Evolutionary conservation across 2,888 invertebrate species (phyloP).

Genomic region (Drosophila eohydei): DNA sequence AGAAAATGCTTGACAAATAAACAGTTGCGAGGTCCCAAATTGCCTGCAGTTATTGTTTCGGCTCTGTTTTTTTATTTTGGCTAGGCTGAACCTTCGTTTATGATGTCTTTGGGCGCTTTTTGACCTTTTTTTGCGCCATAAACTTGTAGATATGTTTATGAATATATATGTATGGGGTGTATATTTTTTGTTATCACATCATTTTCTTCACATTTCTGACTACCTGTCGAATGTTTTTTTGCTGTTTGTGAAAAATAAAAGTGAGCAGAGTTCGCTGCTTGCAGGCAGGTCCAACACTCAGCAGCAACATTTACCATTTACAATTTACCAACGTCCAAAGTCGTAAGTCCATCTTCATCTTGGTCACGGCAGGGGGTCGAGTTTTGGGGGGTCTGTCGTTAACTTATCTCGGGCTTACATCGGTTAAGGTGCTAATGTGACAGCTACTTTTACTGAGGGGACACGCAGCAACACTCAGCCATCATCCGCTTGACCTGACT

Average conservation of each 20-base stretch:
- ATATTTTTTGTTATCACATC: slow-evolving; percentile 68
- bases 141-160: slow-evolving; percentile 46
- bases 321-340: slow-evolving; percentile 36
- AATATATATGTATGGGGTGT: slow-evolving; percentile 13
- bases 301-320: slow-evolving; percentile 43
- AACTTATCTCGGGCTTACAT: slow-evolving; percentile 77
- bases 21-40: slow-evolving; percentile 77
- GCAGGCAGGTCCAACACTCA: slow-evolving; percentile 51
- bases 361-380: slow-evolving; percentile 52
- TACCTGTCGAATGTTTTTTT: slow-evolving; percentile 72
- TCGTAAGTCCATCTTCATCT: slow-evolving; percentile 37
- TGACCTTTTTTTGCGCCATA: slow-evolving; percentile 59
- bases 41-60: slow-evolving; percentile 81
- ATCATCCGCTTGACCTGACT: slow-evolving; percentile 28
- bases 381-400: slow-evolving; percentile 55
- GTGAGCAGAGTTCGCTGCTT: slow-evolving; percentile 65
- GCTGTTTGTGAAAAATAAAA: slow-evolving; percentile 75
- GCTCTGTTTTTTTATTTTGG: slow-evolving; percentile 21
- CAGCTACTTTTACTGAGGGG: slow-evolving; percentile 69
- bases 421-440: slow-evolving; percentile 79
- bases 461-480: neutral
- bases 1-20: slow-evolving; percentile 80
- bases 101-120: slow-evolving; percentile 77
- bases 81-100: slow-evolving; percentile 68
- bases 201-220: slow-evolving; percentile 64